These are phyloP conservation scores for Morinoia aosen DNA, from an alignment of 2,888 invertebrate species.

Conservation along the genomic window DNA sequence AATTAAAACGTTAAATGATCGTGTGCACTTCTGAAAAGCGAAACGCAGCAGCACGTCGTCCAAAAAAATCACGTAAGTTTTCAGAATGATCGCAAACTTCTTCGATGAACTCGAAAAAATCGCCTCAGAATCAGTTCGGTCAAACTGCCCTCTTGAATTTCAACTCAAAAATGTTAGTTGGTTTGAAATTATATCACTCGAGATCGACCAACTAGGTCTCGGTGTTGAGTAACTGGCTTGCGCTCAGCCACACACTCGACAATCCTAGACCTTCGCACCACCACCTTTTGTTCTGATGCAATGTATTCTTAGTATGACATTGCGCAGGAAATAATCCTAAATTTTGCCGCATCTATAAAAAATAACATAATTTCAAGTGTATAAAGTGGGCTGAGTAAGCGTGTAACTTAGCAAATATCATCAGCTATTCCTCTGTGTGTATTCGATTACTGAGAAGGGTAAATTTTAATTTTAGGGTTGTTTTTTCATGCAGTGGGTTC, in stretches of 20 bases:
- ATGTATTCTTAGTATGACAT: neutral
- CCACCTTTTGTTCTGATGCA: neutral
- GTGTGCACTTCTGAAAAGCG: too few species aligned
- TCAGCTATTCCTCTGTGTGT: too few species aligned
- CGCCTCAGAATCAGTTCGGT: too few species aligned
- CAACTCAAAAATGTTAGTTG: neutral
- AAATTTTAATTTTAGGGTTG: neutral
- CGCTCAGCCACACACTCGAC: neutral
- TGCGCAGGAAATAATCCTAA: neutral
- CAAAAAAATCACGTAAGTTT: too few species aligned
- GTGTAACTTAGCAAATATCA: too few species aligned
- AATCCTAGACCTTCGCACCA: too few species aligned
- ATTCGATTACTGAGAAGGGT: too few species aligned
- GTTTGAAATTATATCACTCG: neutral
- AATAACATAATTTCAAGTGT: neutral
- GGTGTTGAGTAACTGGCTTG: neutral
- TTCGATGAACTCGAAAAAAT: too few species aligned
- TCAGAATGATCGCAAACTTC: too few species aligned
- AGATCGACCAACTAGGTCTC: neutral
- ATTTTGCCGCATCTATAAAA: neutral
- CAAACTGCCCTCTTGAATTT: neutral
- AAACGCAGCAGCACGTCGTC: too few species aligned
- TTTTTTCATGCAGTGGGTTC: neutral
- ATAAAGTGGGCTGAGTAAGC: neutral
- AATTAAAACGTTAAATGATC: too few species aligned